Conservation (phyloP, 2,113 vertebrate species). For the human (Homo sapiens) region DNA sequence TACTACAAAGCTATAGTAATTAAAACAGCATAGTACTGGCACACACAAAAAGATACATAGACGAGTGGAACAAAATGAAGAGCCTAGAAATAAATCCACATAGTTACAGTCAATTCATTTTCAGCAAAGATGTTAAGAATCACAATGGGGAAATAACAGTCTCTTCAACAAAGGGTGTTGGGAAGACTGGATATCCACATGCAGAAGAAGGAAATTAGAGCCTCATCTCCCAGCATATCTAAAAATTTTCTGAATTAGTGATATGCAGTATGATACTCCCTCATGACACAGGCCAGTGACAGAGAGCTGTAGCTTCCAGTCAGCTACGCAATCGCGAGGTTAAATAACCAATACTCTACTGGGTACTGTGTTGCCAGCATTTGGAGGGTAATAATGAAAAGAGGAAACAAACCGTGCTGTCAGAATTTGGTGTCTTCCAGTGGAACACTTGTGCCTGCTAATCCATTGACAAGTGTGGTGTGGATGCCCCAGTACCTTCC, state of each 20-base stretch:
- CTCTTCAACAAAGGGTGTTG: not conserved
- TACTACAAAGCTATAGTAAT: not conserved
- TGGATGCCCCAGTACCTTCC: not conserved
- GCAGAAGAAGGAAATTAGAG: not conserved
- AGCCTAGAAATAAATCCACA: not conserved
- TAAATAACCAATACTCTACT: not conserved
- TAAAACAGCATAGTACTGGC: not conserved
- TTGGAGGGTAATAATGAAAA: not conserved
- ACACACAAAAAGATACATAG: not conserved
- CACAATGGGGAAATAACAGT: not conserved
- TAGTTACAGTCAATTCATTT: not conserved
- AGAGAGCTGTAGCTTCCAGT: not conserved
- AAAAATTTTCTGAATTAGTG: not conserved
- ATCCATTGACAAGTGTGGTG: not conserved
- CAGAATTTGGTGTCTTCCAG: not conserved
- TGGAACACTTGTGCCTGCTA: not conserved
- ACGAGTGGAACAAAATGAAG: no score
- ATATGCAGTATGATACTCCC: not conserved
- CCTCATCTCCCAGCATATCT: no score
- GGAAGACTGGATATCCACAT: not conserved
- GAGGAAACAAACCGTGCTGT: not conserved
- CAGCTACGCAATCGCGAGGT: accelerated
- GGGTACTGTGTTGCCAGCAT: not conserved
- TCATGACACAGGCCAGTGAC: not conserved
- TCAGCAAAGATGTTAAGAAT: not conserved